A percentile compares a stretch with the other conserved stretches of the same genome.
Conservation (phyloP, 2,888 invertebrate genomes). For the Machimus atricapillus region DNA sequence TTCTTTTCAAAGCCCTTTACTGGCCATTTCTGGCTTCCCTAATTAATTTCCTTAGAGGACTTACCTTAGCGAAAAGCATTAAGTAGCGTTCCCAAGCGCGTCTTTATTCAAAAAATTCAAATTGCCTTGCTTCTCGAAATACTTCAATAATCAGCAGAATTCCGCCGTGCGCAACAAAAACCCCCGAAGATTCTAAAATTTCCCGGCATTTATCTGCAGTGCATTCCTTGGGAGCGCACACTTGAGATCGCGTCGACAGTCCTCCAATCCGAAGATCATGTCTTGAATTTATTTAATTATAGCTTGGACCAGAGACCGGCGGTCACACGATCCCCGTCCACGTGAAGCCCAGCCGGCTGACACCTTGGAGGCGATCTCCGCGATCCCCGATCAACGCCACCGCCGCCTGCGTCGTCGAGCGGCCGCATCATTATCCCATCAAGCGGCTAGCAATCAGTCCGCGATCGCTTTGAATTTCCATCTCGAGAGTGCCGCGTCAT, state of each 20-base stretch:
- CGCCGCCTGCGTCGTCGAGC: neutral
- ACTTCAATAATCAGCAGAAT: neutral
- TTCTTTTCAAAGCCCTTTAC: neutral
- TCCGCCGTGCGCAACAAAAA: neutral
- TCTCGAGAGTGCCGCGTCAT: slow-evolving; percentile 22
- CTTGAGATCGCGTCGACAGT: neutral
- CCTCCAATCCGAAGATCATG: neutral
- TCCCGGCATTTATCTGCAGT: neutral
- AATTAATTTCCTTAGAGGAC: neutral
- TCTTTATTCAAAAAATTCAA: neutral
- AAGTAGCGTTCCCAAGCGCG: neutral
- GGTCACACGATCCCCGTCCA: neutral
- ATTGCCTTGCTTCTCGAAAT: neutral
- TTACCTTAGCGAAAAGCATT: neutral
- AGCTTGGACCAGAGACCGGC: neutral
- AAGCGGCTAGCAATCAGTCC: slow-evolving; percentile 25
- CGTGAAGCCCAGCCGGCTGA: neutral
- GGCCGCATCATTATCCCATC: slow-evolving; percentile 30
- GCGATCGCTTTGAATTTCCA: slow-evolving; percentile 20
- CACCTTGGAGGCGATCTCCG: neutral
- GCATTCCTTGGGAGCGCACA: neutral
- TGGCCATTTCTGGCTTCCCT: neutral
- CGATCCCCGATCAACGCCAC: neutral
- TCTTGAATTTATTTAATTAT: slow-evolving; percentile 26
- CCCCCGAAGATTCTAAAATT: neutral